Conservation (phyloP, 2,797 vertebrate species). For the Poliocrania exsul region DNA sequence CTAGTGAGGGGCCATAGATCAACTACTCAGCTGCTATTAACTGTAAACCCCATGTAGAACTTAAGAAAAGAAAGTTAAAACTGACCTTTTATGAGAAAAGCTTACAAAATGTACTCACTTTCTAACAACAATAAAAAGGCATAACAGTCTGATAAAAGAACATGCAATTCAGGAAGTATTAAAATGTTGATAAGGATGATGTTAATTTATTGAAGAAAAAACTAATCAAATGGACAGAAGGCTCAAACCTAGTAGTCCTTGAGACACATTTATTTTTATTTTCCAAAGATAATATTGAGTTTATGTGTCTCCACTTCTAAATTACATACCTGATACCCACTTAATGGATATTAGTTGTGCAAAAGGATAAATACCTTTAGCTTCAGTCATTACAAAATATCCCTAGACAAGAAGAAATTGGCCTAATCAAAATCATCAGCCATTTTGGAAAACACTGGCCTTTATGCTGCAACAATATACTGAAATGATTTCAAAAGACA, state of each 20-base stretch:
- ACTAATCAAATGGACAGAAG: neutral
- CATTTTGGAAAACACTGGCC: neutral
- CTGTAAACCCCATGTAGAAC: neutral
- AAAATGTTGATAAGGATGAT: neutral
- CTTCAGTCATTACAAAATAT: neutral
- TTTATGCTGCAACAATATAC: neutral
- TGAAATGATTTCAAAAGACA: neutral
- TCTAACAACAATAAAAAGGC: neutral
- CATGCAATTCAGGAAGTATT: neutral
- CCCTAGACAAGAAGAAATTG: neutral
- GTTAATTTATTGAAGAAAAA: neutral
- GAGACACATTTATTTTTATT: neutral
- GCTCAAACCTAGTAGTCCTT: neutral
- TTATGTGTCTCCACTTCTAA: neutral
- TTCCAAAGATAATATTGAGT: neutral
- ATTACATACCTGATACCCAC: neutral
- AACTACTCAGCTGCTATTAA: neutral
- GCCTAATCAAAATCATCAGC: neutral
- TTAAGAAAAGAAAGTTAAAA: neutral
- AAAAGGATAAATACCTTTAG: neutral
- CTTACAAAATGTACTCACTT: neutral
- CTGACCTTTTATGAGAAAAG: neutral
- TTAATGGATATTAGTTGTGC: neutral
- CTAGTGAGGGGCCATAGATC: neutral
- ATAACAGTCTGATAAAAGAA: neutral